These are phyloP conservation scores for Dinomys branickii DNA, from an alignment of 2,113 vertebrate genomes.

Conservation along the genomic window DNA sequence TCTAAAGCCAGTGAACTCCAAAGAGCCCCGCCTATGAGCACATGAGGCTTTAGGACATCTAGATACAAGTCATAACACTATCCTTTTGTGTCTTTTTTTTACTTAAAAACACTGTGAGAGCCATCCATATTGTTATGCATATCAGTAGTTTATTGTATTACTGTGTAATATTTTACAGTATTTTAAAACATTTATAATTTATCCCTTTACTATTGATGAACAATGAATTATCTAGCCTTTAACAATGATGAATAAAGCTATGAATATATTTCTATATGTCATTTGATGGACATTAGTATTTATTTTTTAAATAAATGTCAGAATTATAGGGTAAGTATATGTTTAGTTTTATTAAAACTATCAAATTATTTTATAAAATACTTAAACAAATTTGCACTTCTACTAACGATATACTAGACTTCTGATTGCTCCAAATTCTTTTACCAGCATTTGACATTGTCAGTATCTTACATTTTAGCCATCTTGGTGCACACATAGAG, in stretches of 20 bases:
- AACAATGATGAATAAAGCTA: neutral
- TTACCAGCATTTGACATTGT: neutral
- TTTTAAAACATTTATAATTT: neutral
- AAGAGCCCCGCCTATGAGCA: neutral
- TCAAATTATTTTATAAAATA: neutral
- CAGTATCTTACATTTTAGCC: neutral
- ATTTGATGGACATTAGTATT: slow-evolving; percentile 13
- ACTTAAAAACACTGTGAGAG: neutral
- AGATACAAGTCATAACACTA: neutral
- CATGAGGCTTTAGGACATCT: neutral
- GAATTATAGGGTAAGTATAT: neutral
- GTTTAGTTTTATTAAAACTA: neutral
- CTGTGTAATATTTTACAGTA: neutral
- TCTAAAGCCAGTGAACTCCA: neutral
- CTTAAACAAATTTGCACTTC: neutral
- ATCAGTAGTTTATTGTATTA: neutral
- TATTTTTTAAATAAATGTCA: neutral
- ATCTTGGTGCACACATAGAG: neutral
- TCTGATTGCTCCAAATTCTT: neutral
- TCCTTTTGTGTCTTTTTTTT: neutral
- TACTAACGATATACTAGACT: neutral
- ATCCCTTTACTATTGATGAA: neutral
- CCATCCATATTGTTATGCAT: neutral
- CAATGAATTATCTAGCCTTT: neutral
- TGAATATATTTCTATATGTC: neutral